These are phyloP conservation scores for Noctua fimbriata DNA, from an alignment of 2,888 invertebrate species.

Conservation along the genomic window DNA sequence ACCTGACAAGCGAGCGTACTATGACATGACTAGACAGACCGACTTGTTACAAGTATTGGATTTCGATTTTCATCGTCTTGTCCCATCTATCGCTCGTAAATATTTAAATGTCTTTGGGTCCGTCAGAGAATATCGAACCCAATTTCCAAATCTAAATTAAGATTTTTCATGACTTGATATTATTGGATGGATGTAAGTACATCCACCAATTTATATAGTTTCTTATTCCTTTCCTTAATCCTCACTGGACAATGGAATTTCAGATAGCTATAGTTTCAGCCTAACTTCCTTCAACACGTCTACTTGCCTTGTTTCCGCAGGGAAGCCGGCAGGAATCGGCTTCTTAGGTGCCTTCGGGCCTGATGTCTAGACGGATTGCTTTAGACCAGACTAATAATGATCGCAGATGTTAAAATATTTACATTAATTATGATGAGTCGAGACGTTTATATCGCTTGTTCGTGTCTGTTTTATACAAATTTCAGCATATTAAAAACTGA, in stretches of 20 bases:
- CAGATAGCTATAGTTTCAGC: background rate
- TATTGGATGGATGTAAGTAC: background rate
- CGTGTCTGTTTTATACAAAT: conserved; percentile 2
- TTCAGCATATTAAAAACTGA: background rate
- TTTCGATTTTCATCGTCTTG: too few relatives aligned
- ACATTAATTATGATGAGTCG: background rate
- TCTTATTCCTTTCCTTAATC: too few relatives aligned
- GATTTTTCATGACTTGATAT: background rate
- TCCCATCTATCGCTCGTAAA: too few relatives aligned
- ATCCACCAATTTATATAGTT: background rate
- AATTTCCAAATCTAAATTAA: background rate
- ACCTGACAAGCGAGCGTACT: too few relatives aligned
- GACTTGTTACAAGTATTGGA: too few relatives aligned
- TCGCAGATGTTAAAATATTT: conserved; percentile 22
- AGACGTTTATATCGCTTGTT: background rate
- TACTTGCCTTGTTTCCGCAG: background rate
- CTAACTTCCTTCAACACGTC: conserved; percentile 7
- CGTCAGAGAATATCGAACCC: background rate
- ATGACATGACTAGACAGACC: too few relatives aligned
- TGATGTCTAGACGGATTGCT: conserved; percentile 13
- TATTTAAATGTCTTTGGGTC: too few relatives aligned
- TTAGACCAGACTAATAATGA: background rate
- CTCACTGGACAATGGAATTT: background rate
- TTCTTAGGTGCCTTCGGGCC: too few relatives aligned
- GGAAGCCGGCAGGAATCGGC: too few relatives aligned